These are phyloP conservation scores for Torymus tubicola DNA, from an alignment of 2,888 invertebrate genomes.

Conservation along the genomic window DNA sequence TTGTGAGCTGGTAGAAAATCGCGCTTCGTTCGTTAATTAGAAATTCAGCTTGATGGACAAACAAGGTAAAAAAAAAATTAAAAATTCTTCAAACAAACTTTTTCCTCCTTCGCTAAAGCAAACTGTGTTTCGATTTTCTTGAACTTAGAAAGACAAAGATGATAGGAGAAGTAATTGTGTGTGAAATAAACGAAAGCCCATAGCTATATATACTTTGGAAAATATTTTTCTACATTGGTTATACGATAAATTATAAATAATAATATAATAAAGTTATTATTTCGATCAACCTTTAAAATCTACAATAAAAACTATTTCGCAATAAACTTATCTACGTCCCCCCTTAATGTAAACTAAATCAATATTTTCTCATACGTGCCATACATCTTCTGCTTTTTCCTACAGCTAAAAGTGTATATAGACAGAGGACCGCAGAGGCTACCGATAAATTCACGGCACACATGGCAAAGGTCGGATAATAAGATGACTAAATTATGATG, in stretches of 20 bases:
- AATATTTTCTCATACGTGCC: too few relatives aligned
- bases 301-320: too few relatives aligned
- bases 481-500: constrained; percentile 10
- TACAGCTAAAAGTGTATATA: neutral
- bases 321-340: too few relatives aligned
- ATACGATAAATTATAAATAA: too few relatives aligned
- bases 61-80: constrained; percentile 49
- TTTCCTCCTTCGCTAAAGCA: neutral
- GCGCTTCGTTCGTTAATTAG: constrained; percentile 41
- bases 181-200: neutral
- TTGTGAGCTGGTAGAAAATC: constrained; percentile 32
- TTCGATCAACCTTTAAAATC: too few relatives aligned
- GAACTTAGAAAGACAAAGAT: neutral
- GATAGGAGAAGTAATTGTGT: neutral
- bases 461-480: constrained; percentile 4
- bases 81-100: constrained; percentile 51
- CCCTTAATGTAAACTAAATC: too few relatives aligned
- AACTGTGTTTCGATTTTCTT: constrained; percentile 27
- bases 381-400: neutral
- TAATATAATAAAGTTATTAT: too few relatives aligned
- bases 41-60: constrained; percentile 41
- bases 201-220: too few relatives aligned
- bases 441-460: constrained; percentile 15
- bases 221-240: too few relatives aligned
- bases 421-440: too few relatives aligned